Percentiles rank a stretch among this genome's conserved stretches.
Evolutionary conservation across 2,113 vertebrate species (phyloP).

Genomic region (Ceyx melanurus): DNA sequence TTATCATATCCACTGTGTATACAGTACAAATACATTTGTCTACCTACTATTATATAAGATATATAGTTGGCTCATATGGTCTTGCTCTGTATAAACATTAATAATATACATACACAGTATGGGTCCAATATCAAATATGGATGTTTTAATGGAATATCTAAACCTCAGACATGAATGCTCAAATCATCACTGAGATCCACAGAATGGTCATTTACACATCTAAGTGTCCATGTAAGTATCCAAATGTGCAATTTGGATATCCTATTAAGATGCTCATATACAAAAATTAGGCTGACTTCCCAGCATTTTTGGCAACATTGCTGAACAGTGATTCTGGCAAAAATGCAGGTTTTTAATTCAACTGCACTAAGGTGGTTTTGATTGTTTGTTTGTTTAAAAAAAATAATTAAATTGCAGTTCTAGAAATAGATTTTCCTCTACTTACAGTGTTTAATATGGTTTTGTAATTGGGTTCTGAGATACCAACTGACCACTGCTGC

Average conservation of each 20-base stretch:
- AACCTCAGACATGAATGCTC: background rate
- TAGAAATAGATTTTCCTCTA: background rate
- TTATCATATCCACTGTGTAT: background rate
- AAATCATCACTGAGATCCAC: constrained; percentile 18
- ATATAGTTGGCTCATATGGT: background rate
- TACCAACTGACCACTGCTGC: background rate
- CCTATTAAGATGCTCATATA: background rate
- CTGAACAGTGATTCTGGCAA: background rate
- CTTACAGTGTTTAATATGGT: background rate
- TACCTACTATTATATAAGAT: background rate
- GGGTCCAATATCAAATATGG: constrained; percentile 4
- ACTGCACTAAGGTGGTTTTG: background rate
- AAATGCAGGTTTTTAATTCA: background rate
- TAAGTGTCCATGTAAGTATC: constrained; percentile 17
- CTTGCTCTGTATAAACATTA: background rate
- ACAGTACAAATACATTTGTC: background rate
- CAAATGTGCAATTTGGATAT: constrained; percentile 16
- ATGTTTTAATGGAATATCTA: constrained; percentile 25
- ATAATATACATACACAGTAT: background rate
- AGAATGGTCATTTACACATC: constrained; percentile 1
- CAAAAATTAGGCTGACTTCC: constrained; percentile 58
- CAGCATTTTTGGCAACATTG: background rate
- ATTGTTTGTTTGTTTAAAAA: background rate
- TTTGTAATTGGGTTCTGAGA: background rate
- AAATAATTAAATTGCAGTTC: background rate